Base-by-base conservation (phyloP, 2,113 vertebrate genomes). In the Pogona vitticeps region DNA sequence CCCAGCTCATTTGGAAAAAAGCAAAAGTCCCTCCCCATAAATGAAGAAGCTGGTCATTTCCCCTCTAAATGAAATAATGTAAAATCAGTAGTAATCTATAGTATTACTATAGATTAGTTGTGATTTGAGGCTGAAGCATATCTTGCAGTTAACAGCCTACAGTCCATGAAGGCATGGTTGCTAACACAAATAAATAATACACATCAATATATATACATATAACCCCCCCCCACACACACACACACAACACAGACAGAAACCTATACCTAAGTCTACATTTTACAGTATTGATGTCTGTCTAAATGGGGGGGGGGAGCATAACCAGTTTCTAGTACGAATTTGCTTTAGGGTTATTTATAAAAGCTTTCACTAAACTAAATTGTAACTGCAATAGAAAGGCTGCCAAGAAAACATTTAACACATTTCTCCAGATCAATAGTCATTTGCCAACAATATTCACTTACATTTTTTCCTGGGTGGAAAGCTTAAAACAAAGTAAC, bases 331-430 rank as follows among this genome's bases (percentile, higher is more conserved):
- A 90, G 88, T 86, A 90, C 38, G 91, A 91, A 73, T 94, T 95
- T 95, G 95, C 95, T 96, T 92, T 91, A 93, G 94, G 94, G 91
- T 96, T 94, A 95, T 95, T 96, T 95, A 94, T 92, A 96, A 95
- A 96, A 94, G 91, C 94, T 95, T 92, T 90, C 94, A 95, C 91
- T 93, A 87, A 96, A 95, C 88, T 91, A 88, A 94, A 95, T 93
- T 93, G 90, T 95, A 95, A 96, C 89, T 90, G 92, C 89, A 95
- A 92, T 77, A 94, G 78, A 92, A 87, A 76, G 89, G 92, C 91
- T 94, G 95, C 94, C 94, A 92, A 94, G 92, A 94, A 94, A 95
- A 94, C 91, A 87, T 94, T 96, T 95, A 96, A 94, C 94, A 94
- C 92, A 91, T 92, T 92, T 94, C 91, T 95, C 89, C 86, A 93